Base-by-base conservation (phyloP, 1,140 invertebrate genomes). In the Chlorops oryzae region DNA sequence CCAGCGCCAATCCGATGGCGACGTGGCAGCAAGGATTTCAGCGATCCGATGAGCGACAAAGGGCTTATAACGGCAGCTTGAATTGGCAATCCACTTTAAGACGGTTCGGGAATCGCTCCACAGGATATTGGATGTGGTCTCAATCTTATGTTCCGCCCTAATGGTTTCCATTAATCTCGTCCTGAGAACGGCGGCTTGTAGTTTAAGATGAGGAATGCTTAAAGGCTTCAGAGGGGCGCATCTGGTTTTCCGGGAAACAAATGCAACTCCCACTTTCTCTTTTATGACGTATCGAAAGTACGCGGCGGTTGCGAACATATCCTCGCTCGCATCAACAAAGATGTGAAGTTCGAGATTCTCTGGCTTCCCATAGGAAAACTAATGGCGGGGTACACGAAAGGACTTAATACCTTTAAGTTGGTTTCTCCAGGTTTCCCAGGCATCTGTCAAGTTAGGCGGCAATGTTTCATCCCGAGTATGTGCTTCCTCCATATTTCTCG, bases 201-300 rank as follows among this genome's bases (percentile, higher is more conserved):
- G n/a, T n/a, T n/a, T n/a, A n/a, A n/a, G 72, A 15, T 66, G 50
- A 0, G 73, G 73, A 18, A 74, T 65, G 2, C 64, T 63, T 5
- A 62, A 23, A 2, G 42, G 20, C 43, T 67, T 66, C 5, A 71
- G 5, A 12, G 70, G 71, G 0, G 72, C 56, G 2, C 73, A 68
- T 46, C 59, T 50, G 1, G 60, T 45, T 49, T 72, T 73, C 10
- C 54, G 50, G 13, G 41, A 18, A 20, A 43, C 25, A 9, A 43
- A 43, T 12, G 6, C 13, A 7, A 43, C 15, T 5, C 25, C 15
- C 21, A 43, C 25, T 18, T 9, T 7, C 7, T 43, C 21, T 7
- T 43, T 43, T 6, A 7, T 23, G 10, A 9, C 5, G 9, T 9
- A 22, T 43, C 41, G 5, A 7, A 43, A 10, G 21, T 55, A 61